These are phyloP conservation scores for Teleogryllus occipitalis DNA, from an alignment of 1,140 invertebrate species.

Conservation along the genomic window DNA sequence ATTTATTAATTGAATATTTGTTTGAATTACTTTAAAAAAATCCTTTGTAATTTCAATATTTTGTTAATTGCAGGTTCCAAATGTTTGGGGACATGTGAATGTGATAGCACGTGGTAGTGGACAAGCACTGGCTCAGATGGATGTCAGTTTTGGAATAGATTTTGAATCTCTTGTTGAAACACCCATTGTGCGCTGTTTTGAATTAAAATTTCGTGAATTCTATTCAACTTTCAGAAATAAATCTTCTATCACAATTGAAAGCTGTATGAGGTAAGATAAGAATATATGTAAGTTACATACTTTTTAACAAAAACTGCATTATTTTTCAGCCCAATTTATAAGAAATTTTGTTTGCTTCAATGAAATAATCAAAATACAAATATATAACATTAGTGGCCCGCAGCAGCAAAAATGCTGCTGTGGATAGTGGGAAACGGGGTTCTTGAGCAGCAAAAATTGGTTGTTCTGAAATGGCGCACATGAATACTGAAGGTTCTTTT, in stretches of 20 bases:
- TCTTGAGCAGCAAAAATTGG: no score
- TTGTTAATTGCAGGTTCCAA: conserved; percentile 33
- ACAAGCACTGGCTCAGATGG: conserved; percentile 46
- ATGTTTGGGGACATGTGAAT: conserved; percentile 49
- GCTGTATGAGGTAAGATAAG: conserved; percentile 38
- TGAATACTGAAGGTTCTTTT: no score
- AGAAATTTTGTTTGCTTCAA: no score
- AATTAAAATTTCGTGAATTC: conserved; percentile 36
- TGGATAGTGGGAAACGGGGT: no score
- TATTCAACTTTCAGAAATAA: conserved; percentile 46
- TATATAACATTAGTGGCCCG: no score
- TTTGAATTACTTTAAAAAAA: no score
- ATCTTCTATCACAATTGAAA: conserved; percentile 43
- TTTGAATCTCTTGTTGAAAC: conserved; percentile 40
- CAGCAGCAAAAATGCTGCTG: no score
- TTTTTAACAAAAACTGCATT: no score
- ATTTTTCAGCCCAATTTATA: no score
- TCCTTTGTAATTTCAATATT: background rate
- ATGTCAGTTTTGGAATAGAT: conserved; percentile 48
- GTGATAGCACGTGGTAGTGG: conserved; percentile 47
- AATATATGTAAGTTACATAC: conserved; percentile 10
- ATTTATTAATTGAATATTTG: no score
- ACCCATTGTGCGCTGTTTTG: conserved; percentile 40
- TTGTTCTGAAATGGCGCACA: no score
- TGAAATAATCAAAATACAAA: no score